Evolutionary conservation across 1,140 invertebrate genomes (phyloP).

Genomic region (Episyrphus balteatus): DNA sequence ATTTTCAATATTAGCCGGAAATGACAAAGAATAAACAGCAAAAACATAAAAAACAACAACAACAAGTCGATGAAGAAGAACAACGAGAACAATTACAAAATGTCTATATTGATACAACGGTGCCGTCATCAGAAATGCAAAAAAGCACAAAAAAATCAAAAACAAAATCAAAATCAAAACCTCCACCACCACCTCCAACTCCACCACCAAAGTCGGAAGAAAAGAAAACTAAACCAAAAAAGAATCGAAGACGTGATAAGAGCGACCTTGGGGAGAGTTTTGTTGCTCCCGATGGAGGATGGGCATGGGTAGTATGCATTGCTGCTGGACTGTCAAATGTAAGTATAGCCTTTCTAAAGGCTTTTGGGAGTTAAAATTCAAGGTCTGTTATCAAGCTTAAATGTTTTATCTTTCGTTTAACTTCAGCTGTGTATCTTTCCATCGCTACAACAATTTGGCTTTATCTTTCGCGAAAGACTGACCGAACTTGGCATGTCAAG

Average conservation of each 20-base stretch:
- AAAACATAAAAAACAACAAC: background rate
- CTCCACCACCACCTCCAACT: too few relatives aligned
- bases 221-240: constrained; percentile 1
- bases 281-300: constrained; percentile 33
- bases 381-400: too few relatives aligned
- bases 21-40: background rate
- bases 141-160: too few relatives aligned
- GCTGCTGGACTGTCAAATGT: constrained; percentile 34
- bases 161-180: too few relatives aligned
- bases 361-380: background rate
- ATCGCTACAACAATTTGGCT: constrained; percentile 53
- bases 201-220: too few relatives aligned
- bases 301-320: constrained; percentile 34
- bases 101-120: too few relatives aligned
- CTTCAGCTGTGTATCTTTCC: constrained; percentile 48
- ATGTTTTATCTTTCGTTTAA: too few relatives aligned
- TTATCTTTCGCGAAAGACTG: constrained; percentile 51
- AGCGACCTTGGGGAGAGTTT: constrained; percentile 30
- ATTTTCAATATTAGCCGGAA: background rate
- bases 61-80: background rate
- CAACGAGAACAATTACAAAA: background rate
- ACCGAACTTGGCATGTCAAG: constrained; percentile 43
- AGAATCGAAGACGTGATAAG: constrained; percentile 17
- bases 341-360: constrained; percentile 7
- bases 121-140: too few relatives aligned